Conservation (phyloP, 2,113 vertebrate species). For the Cephalopholis sonnerati region DNA sequence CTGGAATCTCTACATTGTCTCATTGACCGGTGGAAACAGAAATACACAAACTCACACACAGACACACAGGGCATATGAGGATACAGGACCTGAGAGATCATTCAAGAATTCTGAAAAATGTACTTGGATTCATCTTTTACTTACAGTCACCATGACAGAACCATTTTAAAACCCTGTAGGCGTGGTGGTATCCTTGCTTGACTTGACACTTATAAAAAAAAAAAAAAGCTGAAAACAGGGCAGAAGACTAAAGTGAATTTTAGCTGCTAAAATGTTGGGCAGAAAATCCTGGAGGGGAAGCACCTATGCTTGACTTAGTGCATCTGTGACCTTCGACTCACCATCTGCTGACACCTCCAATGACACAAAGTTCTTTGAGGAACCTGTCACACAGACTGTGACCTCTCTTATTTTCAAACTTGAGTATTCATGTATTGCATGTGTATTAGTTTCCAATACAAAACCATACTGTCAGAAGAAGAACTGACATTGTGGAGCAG, state of each 20-base stretch:
- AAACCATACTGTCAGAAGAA: not conserved
- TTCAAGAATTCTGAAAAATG: slow-evolving; percentile 6
- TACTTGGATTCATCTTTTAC: slow-evolving; percentile 6
- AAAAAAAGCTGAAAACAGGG: not conserved
- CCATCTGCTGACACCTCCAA: slow-evolving; percentile 5
- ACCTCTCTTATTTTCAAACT: not conserved
- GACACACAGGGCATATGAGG: not conserved
- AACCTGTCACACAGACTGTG: not conserved
- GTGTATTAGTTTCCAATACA: not conserved
- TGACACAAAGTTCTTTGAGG: not conserved
- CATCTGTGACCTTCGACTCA: not conserved
- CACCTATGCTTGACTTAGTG: not conserved
- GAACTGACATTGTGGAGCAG: not conserved
- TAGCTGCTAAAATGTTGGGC: not conserved
- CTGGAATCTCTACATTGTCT: slow-evolving; percentile 1
- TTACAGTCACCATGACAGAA: not conserved
- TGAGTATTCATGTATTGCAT: not conserved
- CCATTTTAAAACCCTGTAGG: slow-evolving; percentile 5
- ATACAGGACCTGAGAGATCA: not conserved
- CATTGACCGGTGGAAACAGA: not conserved
- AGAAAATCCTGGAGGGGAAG: not conserved
- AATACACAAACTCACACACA: not conserved
- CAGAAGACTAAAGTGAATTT: not conserved
- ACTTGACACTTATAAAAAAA: slow-evolving; percentile 11
- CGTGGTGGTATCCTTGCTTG: not conserved